Evolutionary conservation across 2,113 vertebrate genomes (phyloP), one percentile per base, ranked within the genome.

Genomic region (Oophaga pumilio): DNA sequence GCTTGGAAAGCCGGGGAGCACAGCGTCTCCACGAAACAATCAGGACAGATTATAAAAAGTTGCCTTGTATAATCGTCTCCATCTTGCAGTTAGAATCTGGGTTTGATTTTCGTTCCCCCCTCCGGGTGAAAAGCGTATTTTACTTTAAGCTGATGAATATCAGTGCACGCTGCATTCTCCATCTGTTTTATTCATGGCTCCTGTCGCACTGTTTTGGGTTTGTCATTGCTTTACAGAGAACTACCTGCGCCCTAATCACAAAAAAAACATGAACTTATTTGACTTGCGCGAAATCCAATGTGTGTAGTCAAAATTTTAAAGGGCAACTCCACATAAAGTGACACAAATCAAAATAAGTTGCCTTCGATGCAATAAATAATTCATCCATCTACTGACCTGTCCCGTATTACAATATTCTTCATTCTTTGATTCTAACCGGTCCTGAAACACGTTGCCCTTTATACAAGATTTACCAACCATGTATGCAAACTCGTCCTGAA

Each of bases 41-140:
- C 80, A 66, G 60, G 24, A 17, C 43, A n/a, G 80, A 66, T 68
- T 82, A 26, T 15, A 53, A 53, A 69, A 83, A 68, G 80, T 50
- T 50, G 62, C 15, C 12, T 50, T 20, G 24, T 83, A 69, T 68
- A 82, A 68, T 64, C 11, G 17, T 17, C 22, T 83, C 33, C 66
- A 53, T 53, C 64, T 52, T 69, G 14, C 9, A 17, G 22, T 53
- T 15, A 52, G n/a, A 69, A 28, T 83, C 43, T 53, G 20, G 20
- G 11, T 50, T 28, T 26, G 50, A 82, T 66, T n/a, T 62, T 50
- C 52, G 15, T 59, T 4, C n/a, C 11, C 12, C 56, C 14, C 26
- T 18, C 20, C 4, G 43, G 22, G 13, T 5, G 15, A 20, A 50
- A 50, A 52, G 14, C 22, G n/a, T 13, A 8, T 64, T 49, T 43